Base-by-base conservation (phyloP, 1,140 invertebrate genomes). In the Brachionus plicatilis region DNA sequence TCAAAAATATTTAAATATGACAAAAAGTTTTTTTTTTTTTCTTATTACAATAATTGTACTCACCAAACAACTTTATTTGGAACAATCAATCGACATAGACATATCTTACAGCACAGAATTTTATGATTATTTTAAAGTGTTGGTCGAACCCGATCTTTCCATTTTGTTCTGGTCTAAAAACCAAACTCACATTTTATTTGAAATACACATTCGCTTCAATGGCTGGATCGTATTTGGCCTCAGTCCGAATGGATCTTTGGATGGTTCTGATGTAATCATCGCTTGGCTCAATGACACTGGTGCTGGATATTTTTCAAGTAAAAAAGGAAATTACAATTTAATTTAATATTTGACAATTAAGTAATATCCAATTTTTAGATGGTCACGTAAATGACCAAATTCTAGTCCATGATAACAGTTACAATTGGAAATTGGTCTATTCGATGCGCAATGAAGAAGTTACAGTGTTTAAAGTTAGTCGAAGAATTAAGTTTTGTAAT, bases 141-240 rank as follows among this genome's bases (percentile, higher is more conserved):
- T 76, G 47, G 45, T 76, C 27, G 45, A 76, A 27, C 72, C 43
- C 11, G 45, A 76, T 76, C 14, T 27, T 14, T 76, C 3, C 5
- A 50, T 33, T 50, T 50, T 76, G 11, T 82, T 65, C 43, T 85
- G 84, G 84, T 37, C 50, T 33, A 17, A 12, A 33, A 84, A 85
- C 17, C 37, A 33, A 33, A 60, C 84, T 12, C 47, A 85, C 17
- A 41, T 85, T n/a, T 33, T 45, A 29, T 66, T 43, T 41, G 79
- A 82, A 37, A 47, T 65, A 41, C 79, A 82, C 65, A 53, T 65
- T 9, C 33, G 91, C 88, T 94, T 93, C 53, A 91, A 92, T 86
- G 94, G 94, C 85, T 95, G 94, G 88, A 92, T 95, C 83, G 94
- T 93, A 20, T 92, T 95, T 86, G 94, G 94, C 76, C 93, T 94